Evolutionary conservation across 2,888 invertebrate genomes (phyloP), one percentile per base, ranked within the genome.

Genomic region (Steinernema carpocapsae): DNA sequence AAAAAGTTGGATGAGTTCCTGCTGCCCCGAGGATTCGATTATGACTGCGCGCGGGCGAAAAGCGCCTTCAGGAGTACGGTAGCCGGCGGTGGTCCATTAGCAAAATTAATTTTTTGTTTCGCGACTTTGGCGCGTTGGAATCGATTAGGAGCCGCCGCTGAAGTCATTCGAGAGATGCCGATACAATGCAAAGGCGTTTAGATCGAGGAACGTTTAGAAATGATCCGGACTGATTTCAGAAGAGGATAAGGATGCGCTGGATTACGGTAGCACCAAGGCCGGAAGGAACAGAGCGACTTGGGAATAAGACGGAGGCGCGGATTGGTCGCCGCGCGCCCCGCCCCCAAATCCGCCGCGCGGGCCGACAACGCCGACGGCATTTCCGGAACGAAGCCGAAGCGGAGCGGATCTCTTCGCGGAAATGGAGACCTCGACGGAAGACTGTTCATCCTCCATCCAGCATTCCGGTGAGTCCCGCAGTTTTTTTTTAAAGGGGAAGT

Each of bases 21-120:
- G 64, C 32, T 37, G 64, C 29, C 32, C 64, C 7, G 64, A 64
- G 64, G 32, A 32, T 64, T 64, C 64, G 64, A 64, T 64, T 64
- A 64, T 64, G 64, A 64, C 64, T 32, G 64, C 64, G 64, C 64
- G 64, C 64, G 64, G 64, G 64, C 64, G 64, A 64, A 64, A 64
- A 64, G 64, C 64, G 64, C 64, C 37, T 37, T 37, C 37, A 17
- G 22, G 64, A 26, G 17, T 64, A 64, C 64, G 64, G 64, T 64
- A 64, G 52, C 19, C 37, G 37, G 37, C 37, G 37, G 37, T 37
- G 37, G 37, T 64, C 64, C 64, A 64, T 64, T 64, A 64, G 64
- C 14, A 32, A 64, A 64, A 64, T 64, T 64, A 64, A 64, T 32
- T 64, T 24, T 64, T 14, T 22, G 17, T 26, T 32, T 29, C 14